Percentiles rank a stretch among this genome's conserved stretches.
Evolutionary conservation across 2,888 invertebrate species (phyloP).

Genomic region (Nomada hirtipes): DNA sequence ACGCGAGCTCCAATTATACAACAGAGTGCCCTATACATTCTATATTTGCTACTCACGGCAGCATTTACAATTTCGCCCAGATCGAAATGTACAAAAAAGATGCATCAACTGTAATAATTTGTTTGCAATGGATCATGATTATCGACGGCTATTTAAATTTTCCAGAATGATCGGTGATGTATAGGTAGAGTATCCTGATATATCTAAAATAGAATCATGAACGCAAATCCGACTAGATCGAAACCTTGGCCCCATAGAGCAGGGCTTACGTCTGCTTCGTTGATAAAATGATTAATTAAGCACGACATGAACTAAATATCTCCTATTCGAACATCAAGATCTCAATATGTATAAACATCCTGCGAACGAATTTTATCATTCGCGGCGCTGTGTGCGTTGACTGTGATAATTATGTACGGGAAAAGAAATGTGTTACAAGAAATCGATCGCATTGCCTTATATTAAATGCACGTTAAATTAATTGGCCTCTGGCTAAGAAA

Average conservation of each 20-base stretch:
- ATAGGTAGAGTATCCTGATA: conserved; percentile 14
- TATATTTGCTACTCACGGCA: conserved; percentile 23
- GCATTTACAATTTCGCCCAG: conserved; percentile 15
- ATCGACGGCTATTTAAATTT: conserved; percentile 16
- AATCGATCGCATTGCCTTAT: too few relatives aligned
- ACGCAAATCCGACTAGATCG: conserved; percentile 45
- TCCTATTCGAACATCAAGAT: conserved; percentile 19
- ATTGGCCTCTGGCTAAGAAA: background rate
- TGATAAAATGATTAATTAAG: conserved; percentile 64
- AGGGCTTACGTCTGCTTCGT: conserved; percentile 42
- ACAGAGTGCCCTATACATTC: conserved; percentile 8
- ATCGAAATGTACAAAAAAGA: background rate
- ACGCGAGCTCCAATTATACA: conserved; percentile 30
- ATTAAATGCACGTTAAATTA: too few relatives aligned
- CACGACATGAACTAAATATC: conserved; percentile 16
- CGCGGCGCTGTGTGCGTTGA: background rate
- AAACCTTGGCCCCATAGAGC: conserved; percentile 61
- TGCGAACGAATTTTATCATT: conserved; percentile 11
- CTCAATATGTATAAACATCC: conserved; percentile 31
- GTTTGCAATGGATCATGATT: background rate
- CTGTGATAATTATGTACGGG: conserved; percentile 9
- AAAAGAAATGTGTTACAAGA: background rate
- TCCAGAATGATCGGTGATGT: conserved; percentile 34
- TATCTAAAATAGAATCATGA: conserved; percentile 61
- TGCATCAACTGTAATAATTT: background rate